These are phyloP conservation scores for Podilymbus podiceps DNA, from an alignment of 2,113 vertebrate genomes.

Conservation along the genomic window DNA sequence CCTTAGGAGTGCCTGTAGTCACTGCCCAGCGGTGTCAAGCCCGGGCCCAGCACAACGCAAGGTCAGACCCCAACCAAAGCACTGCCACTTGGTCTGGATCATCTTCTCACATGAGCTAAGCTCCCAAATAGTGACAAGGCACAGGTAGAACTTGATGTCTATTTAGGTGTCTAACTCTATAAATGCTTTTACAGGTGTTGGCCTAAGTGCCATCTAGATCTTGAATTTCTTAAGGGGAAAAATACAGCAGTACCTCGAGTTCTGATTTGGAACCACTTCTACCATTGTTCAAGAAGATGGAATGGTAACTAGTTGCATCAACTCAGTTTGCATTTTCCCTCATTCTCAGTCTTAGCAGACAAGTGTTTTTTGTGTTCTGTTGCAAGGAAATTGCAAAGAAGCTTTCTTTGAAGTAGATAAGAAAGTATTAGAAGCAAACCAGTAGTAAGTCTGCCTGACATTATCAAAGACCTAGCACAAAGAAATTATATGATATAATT, in stretches of 20 bases:
- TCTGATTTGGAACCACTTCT: background rate
- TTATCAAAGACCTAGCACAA: background rate
- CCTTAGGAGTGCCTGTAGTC: background rate
- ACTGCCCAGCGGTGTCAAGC: accelerated
- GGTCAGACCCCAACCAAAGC: too few relatives aligned
- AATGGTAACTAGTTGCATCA: background rate
- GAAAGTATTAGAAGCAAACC: background rate
- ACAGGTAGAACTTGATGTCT: background rate
- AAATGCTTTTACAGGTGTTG: background rate
- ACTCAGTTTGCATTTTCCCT: background rate
- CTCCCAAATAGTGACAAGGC: background rate
- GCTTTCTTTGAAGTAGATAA: background rate
- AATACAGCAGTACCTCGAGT: background rate
- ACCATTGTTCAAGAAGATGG: background rate
- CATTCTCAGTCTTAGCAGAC: background rate
- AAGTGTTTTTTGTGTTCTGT: background rate
- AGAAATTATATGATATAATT: background rate
- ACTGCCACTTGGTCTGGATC: background rate
- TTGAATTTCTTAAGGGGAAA: background rate
- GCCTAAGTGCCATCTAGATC: background rate
- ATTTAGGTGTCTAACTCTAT: background rate
- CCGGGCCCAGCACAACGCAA: background rate
- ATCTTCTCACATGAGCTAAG: background rate
- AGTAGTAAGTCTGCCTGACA: background rate
- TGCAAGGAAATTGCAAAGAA: background rate